These are phyloP conservation scores for Ellobius talpinus DNA, from an alignment of 2,113 vertebrate genomes.

Conservation along the genomic window DNA sequence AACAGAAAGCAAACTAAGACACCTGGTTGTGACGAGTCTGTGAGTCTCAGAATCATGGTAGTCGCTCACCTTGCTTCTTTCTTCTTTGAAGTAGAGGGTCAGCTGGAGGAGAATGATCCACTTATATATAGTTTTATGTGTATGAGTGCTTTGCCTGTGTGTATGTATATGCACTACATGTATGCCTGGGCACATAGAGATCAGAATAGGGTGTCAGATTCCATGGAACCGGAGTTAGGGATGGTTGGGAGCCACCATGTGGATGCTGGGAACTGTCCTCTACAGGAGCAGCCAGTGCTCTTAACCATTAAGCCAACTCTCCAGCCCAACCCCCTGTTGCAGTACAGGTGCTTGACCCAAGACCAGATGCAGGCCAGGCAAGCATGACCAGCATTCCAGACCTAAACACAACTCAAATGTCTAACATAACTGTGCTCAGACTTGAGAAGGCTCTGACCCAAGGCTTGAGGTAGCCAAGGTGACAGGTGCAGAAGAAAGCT, in stretches of 20 bases:
- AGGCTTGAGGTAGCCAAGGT: background rate
- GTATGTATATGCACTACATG: background rate
- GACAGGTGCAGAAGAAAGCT: background rate
- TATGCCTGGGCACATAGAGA: background rate
- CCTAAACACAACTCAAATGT: background rate
- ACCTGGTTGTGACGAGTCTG: background rate
- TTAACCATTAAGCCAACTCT: background rate
- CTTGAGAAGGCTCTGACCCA: background rate
- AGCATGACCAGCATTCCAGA: background rate
- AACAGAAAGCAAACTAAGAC: background rate
- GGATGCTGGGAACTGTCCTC: background rate
- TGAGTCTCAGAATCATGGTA: background rate
- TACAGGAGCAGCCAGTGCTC: too few relatives aligned
- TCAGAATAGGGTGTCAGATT: background rate
- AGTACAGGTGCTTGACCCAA: background rate
- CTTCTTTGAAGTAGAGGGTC: background rate
- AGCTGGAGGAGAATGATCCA: background rate
- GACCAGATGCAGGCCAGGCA: too few relatives aligned
- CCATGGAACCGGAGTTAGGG: background rate
- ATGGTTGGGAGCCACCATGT: background rate
- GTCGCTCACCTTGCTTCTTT: background rate
- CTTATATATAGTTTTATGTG: background rate
- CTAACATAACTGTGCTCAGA: background rate
- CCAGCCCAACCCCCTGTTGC: background rate
- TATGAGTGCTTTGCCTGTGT: background rate